Evolutionary conservation across 2,888 invertebrate genomes (phyloP).

Genomic region (Calephelis perditalis): DNA sequence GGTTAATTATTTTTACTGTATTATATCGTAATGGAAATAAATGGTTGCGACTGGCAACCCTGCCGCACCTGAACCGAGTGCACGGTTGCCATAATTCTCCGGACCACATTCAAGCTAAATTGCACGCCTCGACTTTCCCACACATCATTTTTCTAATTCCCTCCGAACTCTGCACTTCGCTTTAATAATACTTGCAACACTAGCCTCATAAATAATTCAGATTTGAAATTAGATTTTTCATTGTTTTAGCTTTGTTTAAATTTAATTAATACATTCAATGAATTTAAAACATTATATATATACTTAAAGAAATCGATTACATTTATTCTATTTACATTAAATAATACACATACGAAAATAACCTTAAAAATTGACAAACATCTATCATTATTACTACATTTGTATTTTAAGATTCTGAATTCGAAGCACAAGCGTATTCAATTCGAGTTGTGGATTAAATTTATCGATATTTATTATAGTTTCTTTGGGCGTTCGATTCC

Average conservation of each 20-base stretch:
- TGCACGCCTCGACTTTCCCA: constrained; percentile 61
- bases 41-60: constrained; percentile 48
- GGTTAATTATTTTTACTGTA: not conserved
- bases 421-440: constrained; percentile 19
- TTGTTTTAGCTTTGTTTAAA: no score
- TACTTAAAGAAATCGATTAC: not conserved
- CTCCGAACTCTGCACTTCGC: constrained; percentile 49
- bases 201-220: constrained; percentile 25
- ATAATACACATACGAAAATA: constrained; percentile 17
- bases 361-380: constrained; percentile 10
- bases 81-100: constrained; percentile 67
- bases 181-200: constrained; percentile 47
- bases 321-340: constrained; percentile 21
- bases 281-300: no score
- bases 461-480: constrained; percentile 47
- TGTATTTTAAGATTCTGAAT: not conserved
- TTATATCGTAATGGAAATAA: constrained; percentile 20
- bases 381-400: no score
- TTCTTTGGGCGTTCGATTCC: constrained; percentile 38
- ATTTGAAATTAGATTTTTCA: constrained; percentile 16
- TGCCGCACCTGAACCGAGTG: constrained; percentile 43
- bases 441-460: constrained; percentile 37
- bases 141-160: constrained; percentile 69
- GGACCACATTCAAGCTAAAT: constrained; percentile 61
- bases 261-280: no score